phyloP scores from a whole-genome alignment of 2,113 vertebrate genomes.

The Gorsachius goisagi region DNA sequence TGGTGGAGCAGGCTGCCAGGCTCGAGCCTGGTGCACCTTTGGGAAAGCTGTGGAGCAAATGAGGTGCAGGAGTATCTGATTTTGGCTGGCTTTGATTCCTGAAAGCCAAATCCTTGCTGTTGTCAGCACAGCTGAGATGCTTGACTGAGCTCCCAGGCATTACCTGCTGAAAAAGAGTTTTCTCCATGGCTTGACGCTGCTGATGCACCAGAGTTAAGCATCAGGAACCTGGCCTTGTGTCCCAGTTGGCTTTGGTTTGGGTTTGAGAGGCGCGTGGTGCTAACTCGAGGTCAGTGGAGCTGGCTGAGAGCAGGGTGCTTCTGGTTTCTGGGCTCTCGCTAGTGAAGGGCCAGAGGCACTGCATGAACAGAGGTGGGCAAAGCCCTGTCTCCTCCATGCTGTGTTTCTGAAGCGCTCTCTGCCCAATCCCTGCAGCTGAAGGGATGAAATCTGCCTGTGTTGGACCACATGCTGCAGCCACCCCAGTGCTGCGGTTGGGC shows the following conservation, averaged over 20 bases:
- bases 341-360: not conserved
- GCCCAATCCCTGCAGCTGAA: not conserved
- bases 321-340: not conserved
- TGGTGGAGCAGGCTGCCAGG: not conserved
- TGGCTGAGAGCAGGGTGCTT: not conserved
- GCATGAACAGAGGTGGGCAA: not conserved
- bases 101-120: not conserved
- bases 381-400: not conserved
- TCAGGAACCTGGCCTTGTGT: fast-evolving
- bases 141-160: not conserved
- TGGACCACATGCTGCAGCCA: fast-evolving
- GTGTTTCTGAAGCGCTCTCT: not conserved
- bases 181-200: not conserved
- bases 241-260: not conserved
- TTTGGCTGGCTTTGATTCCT: not conserved
- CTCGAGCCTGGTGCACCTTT: not conserved
- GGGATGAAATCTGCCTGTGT: not conserved
- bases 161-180: not conserved
- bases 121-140: not conserved
- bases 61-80: not conserved
- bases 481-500: fast-evolving
- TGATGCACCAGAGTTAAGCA: not conserved
- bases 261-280: not conserved
- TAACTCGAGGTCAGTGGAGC: not conserved
- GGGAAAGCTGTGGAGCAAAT: not conserved